Base-by-base conservation (phyloP, 2,113 vertebrate genomes). In the Numenius arquata region DNA sequence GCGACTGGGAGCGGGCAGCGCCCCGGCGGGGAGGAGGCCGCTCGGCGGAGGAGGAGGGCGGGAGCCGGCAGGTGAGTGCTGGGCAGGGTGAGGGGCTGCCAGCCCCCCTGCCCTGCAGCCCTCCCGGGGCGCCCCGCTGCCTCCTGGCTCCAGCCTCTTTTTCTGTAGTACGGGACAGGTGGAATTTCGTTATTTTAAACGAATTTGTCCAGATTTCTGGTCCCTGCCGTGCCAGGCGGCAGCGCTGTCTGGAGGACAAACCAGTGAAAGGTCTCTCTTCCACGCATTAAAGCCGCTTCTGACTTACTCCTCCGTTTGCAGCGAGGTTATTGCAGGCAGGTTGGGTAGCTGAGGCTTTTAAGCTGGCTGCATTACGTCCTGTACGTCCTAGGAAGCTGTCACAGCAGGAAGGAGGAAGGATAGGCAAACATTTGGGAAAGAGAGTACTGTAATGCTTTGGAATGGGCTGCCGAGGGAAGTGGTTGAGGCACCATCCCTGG, bases 271-370 rank as follows among this genome's bases (percentile, higher is more conserved):
- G 11, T 32, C 5, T 70, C 5, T 20, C 5, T 48, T 34, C 27
- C 5, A 0, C 0, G 0, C 1, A 2, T 15, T n/a, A 9, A 66
- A 70, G 23, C 17, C 0, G 0, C 27, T 63, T 29, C 40, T 66
- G 19, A 7, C 4, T 10, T 21, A 3, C 8, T 0, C 0, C 5
- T 40, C 14, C 1, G 0, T 9, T 32, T 2, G 1, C 7, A 30
- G 59, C 7, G 6, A 19, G 20, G 70, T 21, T 47, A 6, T 38
- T 2, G 22, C 5, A 14, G 32, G 40, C 25, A 45, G 26, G 26
- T 6, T 45, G 63, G 72, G 12, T 8, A 8, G 53, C 34, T 15
- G 14, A 50, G 48, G 38, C 32, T 74, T 78, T 66, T 34, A 11
- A 41, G 18, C 26, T n/a, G 0, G 0, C 8, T 13, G 3, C 5